Evolutionary conservation across 1,140 invertebrate genomes (phyloP), one percentile per base, ranked within the genome.

Genomic region (Polypedilum pembai): DNA sequence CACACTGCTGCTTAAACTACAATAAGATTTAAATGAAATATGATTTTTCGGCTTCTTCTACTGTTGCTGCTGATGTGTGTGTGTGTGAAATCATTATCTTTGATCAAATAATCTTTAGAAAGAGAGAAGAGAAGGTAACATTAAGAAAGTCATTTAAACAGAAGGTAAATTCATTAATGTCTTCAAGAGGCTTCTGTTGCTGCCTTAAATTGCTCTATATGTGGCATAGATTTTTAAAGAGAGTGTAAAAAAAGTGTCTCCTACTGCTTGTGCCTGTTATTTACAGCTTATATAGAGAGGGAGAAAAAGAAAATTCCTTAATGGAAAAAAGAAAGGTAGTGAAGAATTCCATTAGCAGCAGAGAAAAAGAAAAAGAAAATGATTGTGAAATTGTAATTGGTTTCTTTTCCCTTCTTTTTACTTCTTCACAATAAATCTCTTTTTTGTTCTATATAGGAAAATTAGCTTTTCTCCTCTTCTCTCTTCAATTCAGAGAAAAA

Each of bases 81-180:
- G n/a, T 1, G 2, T 2, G n/a, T 12, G n/a, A 56, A 69, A 69
- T 69, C 65, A 69, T 69, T 69, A 69, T 69, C 65, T 69, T 69
- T 69, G 65, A 69, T 69, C 65, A 69, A 69, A 69, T 69, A 69
- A 69, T 69, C 65, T 69, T 69, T 69, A 69, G 65, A 3, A n/a
- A 33, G 24, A 33, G 24, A 33, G 24, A 5, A 33, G 24, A 33
- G 24, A 20, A 69, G 17, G 65, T 18, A 69, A 18, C 65, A 69
- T 69, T 69, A 69, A 69, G 65, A 69, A 21, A 69, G 65, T 69
- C 65, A 69, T 69, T 69, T 21, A 69, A 69, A 69, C 65, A 69
- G 65, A 69, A 17, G 65, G 65, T 69, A 69, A 69, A 69, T 69
- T 69, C 65, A 69, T 69, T 69, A 69, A 69, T n/a, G 17, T 56